phyloP scores from a whole-genome alignment of 2,888 invertebrate species.

The Ramazzottius varieornatus region DNA sequence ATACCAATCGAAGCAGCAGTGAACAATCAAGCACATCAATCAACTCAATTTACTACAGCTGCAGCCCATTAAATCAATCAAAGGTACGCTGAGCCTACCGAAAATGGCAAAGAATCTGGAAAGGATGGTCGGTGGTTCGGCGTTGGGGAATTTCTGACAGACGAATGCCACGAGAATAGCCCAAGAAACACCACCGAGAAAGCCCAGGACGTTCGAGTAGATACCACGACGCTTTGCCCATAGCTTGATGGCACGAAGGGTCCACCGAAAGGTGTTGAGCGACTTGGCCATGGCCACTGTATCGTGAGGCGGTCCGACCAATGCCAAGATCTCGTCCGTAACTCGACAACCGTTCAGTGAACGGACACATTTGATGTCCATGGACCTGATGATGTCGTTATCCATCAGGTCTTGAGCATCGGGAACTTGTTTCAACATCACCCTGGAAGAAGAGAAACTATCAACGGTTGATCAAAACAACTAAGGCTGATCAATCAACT shows the following conservation, averaged over 20 bases:
- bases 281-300: too few species aligned
- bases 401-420: conserved; percentile 64
- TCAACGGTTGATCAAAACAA: too few species aligned
- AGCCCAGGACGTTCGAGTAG: conserved; percentile 90
- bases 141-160: conserved; percentile 92
- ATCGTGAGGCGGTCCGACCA: conserved; percentile 66
- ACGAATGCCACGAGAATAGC: conserved; percentile 95
- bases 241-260: conserved; percentile 73
- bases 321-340: conserved; percentile 81
- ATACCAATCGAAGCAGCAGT: too few species aligned
- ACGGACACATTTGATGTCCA: conserved; percentile 82
- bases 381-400: conserved; percentile 64
- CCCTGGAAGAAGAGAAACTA: too few species aligned
- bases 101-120: conserved; percentile 97
- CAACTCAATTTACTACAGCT: too few species aligned
- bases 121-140: conserved; percentile 68
- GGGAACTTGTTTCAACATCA: conserved; percentile 81
- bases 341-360: conserved; percentile 92
- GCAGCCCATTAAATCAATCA: too few species aligned
- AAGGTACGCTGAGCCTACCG: too few species aligned
- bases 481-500: too few species aligned
- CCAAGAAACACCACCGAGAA: conserved; percentile 84
- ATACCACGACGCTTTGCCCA: conserved; percentile 97
- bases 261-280: conserved; percentile 60
- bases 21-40: too few species aligned